phyloP scores from a whole-genome alignment of 1,140 invertebrate genomes.

The Anastrepha ludens region DNA sequence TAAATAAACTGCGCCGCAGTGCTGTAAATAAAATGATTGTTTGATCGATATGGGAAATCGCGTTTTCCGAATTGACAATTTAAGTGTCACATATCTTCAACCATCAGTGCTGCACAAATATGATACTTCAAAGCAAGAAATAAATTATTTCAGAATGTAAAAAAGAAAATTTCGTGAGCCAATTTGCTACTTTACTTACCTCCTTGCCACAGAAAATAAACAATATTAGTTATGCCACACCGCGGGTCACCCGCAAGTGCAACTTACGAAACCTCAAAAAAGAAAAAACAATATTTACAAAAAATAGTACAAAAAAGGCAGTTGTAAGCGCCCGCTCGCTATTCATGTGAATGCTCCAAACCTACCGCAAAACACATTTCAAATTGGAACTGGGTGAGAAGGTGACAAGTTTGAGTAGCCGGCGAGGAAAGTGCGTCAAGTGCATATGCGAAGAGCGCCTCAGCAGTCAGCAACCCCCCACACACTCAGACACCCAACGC shows the following conservation, averaged over 20 bases:
- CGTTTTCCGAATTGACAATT: not conserved
- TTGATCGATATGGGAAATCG: constrained; percentile 35
- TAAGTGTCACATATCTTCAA: not conserved
- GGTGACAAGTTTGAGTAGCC: not conserved
- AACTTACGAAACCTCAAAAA: not conserved
- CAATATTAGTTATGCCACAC: not conserved
- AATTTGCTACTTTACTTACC: not conserved
- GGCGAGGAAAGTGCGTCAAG: not conserved
- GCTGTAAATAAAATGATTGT: not conserved
- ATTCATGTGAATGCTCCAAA: not conserved
- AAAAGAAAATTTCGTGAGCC: not conserved
- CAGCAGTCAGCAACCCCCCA: not conserved
- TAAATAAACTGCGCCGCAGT: too few species aligned
- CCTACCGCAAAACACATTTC: not conserved
- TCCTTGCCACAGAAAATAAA: not conserved
- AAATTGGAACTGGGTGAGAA: constrained; percentile 5
- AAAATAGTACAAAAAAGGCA: too few species aligned
- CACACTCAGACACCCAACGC: not conserved
- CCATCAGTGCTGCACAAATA: too few species aligned
- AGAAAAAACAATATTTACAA: too few species aligned
- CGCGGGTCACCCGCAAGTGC: not conserved
- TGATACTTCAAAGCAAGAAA: not conserved
- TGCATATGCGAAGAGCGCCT: not conserved
- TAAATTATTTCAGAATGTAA: not conserved
- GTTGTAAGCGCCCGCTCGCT: not conserved